Base-by-base conservation (phyloP, 1,140 invertebrate species). In the Drosophila arawakana region DNA sequence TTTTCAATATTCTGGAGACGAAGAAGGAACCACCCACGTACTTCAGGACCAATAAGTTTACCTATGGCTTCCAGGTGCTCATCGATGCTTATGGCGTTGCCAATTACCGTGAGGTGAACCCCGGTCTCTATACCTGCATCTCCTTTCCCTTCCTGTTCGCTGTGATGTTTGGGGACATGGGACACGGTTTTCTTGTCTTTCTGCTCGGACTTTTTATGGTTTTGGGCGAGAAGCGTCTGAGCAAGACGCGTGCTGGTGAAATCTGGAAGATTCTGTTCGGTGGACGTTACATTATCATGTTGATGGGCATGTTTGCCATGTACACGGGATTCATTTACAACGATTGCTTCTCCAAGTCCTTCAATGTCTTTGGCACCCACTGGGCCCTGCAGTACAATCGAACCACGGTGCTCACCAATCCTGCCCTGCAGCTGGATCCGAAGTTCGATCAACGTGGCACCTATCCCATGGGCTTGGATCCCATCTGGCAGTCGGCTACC, bases 291-390 rank as follows among this genome's bases (percentile, higher is more conserved):
- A 98, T 99, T 71, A 98, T 99, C 41, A 93, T 99, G 13, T 93
- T 99, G 58, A 99, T 99, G 98, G 98, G 98, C 1, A 81, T 97
- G 0, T 99, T 99, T 92, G 99, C 98, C 0, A 96, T 99, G 62
- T 99, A 99, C 93, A 98, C 98, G 44, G 98, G 98, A 1, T 91
- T 99, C n/a, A 96, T 99, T 44, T 99, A 99, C 93, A 99, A 99
- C 92, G 98, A 99, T 92, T 93, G 98, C 8, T 99, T 99, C 93
- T 98, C 98, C 2, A 99, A 98, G 91, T 97, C 98, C 0, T 92
- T 99, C 73, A 99, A 99, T 80, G 94, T 99, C 1, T 99, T 99
- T 92, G 97, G 97, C 0, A 96, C 96, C 0, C 94, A 95, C 47
- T 99, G 98, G 97, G 74, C 41, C 1, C 76, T 93, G 5, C 93